Evolutionary conservation across 2,797 vertebrate species (phyloP).

Genomic region (Thripadectes ignobilis): DNA sequence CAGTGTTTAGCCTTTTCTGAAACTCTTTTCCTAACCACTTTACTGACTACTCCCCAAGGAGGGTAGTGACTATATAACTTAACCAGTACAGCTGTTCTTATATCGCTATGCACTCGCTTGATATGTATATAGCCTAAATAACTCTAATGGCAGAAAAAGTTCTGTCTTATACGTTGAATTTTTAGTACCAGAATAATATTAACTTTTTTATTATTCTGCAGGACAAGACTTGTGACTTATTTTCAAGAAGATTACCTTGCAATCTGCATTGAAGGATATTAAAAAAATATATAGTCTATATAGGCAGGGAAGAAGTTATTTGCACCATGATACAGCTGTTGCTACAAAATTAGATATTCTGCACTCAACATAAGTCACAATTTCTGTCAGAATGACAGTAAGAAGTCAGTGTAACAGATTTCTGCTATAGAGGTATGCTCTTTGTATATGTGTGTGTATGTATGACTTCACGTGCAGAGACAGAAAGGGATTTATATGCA

Average conservation of each 20-base stretch:
- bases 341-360: conserved; percentile 17
- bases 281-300: neutral
- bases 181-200: neutral
- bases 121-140: neutral
- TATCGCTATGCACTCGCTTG: neutral
- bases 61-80: neutral
- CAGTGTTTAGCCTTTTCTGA: neutral
- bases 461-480: neutral
- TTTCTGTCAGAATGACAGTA: neutral
- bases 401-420: neutral
- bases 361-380: neutral
- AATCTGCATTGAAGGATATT: neutral
- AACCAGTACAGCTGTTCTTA: neutral
- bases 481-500: neutral
- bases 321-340: neutral
- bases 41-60: neutral
- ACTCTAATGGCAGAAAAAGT: neutral
- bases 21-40: conserved; percentile 3
- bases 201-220: neutral
- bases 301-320: neutral
- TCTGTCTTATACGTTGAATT: neutral
- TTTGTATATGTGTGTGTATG: neutral
- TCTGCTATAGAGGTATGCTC: neutral
- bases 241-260: neutral
- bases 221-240: neutral